Base-by-base conservation (phyloP, 2,797 vertebrate genomes). In the Kryptolebias ocellatus region DNA sequence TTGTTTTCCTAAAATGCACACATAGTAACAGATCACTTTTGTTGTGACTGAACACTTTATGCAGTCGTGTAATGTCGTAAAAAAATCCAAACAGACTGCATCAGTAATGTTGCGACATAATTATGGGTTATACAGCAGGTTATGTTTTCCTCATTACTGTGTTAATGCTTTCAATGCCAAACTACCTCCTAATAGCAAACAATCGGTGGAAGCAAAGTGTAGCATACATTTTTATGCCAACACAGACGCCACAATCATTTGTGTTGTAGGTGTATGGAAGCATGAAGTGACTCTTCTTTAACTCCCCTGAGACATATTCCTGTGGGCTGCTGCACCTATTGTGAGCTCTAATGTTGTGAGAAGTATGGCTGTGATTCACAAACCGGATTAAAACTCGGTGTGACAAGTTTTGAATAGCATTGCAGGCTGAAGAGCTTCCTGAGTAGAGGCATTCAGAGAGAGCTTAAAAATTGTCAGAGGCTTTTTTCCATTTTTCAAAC, bases 351-450 rank as follows among this genome's bases (percentile, higher is more conserved):
- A 74, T 78, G 78, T 78, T 69, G 76, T 52, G 66, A 72, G 62
- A 44, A 31, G 52, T 47, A 54, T 67, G 75, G 79, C 62, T 60
- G 64, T 74, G 71, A 72, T 67, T 77, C 76, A 60, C 79, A 77
- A 81, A 87, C 62, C 52, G 76, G 79, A 81, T 86, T 75, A 78
- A 78, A 76, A 82, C 50, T 67, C 47, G 5, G 67, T 81, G 65
- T 85, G 80, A 79, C 63, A 66, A 78, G 74, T 81, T 71, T 42
- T 76, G 74, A 85, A 81, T 77, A 74, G 37, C 58, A 64, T 39
- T 45, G 63, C 50, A 58, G 67, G 42, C 62, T 78, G 62, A 83
- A 61, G 50, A 60, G 62, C 46, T 69, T 80, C 69, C 60, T 63
- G 54, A 76, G 56, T 63, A 56, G 27, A 58, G 53, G 37, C 44